A percentile compares a stretch with the other conserved stretches of the same genome.
phyloP scores from a whole-genome alignment of 2,888 invertebrate species.

The Drosophila differens region DNA sequence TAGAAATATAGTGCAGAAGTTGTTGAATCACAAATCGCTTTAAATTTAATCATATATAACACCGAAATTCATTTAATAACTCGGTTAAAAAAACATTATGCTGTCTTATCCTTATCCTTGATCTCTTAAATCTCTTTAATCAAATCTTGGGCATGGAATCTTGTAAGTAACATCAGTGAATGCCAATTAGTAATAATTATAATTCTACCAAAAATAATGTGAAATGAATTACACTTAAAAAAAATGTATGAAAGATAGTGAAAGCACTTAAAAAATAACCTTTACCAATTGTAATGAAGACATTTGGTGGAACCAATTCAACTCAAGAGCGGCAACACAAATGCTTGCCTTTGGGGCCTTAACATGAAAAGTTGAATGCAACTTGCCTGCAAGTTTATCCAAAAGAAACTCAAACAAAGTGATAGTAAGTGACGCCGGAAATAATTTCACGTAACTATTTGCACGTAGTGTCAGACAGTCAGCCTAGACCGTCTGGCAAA shows the following conservation, averaged over 20 bases:
- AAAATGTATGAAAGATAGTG: not conserved
- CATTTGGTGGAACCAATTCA: constrained; percentile 7
- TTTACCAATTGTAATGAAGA: constrained; percentile 8
- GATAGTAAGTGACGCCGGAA: constrained; percentile 72
- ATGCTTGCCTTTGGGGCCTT: constrained; percentile 36
- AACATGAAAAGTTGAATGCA: constrained; percentile 50
- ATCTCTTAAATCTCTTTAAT: not conserved
- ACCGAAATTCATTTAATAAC: not conserved
- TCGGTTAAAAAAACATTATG: not conserved
- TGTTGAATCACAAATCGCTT: no score
- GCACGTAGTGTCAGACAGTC: constrained; percentile 59
- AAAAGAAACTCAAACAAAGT: constrained; percentile 55
- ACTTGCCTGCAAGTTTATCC: constrained; percentile 62
- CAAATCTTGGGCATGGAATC: not conserved
- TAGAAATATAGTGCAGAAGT: not conserved
- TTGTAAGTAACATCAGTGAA: not conserved
- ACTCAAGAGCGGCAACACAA: constrained; percentile 4
- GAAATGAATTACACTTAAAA: not conserved
- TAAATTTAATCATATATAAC: not conserved
- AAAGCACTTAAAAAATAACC: not conserved
- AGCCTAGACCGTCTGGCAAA: constrained; percentile 23
- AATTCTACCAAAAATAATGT: not conserved
- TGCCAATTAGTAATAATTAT: not conserved
- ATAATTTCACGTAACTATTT: constrained; percentile 78
- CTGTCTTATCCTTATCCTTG: not conserved